phyloP scores from a whole-genome alignment of 2,888 invertebrate species.

The Rhingia campestris region DNA sequence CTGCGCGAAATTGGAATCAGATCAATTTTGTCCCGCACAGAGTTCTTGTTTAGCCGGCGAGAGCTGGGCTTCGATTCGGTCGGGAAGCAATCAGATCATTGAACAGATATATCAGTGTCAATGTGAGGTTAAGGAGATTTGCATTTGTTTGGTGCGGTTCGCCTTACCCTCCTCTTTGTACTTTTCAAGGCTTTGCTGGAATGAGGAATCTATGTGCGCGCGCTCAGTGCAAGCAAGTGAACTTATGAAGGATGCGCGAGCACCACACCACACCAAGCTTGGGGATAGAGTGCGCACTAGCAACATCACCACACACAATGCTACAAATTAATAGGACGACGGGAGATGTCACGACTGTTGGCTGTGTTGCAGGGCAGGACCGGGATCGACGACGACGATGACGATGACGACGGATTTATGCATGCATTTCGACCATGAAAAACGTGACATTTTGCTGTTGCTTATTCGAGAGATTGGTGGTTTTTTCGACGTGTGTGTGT shows the following conservation, averaged over 20 bases:
- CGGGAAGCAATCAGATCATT: slow-evolving; percentile 74
- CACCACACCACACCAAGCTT: slow-evolving; percentile 72
- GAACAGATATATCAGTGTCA: slow-evolving; percentile 75
- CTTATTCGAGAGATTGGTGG: slow-evolving; percentile 76
- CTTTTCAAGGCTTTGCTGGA: slow-evolving; percentile 74
- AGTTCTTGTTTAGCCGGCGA: slow-evolving; percentile 47
- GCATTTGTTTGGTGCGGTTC: slow-evolving; percentile 57
- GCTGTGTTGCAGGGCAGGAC: slow-evolving; percentile 40
- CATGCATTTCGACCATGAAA: slow-evolving; percentile 80
- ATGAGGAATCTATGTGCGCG: slow-evolving; percentile 17
- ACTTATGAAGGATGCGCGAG: slow-evolving; percentile 74
- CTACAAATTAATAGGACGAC: slow-evolving; percentile 79
- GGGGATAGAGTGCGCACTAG: slow-evolving; percentile 76
- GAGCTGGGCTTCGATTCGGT: slow-evolving; percentile 63
- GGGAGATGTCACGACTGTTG: slow-evolving; percentile 81
- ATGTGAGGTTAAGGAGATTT: slow-evolving; percentile 74
- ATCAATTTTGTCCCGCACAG: slow-evolving; percentile 68
- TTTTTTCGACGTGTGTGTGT: background rate
- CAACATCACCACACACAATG: slow-evolving; percentile 75
- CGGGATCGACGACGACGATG: slow-evolving; percentile 57
- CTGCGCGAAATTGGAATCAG: slow-evolving; percentile 74
- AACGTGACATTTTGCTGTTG: slow-evolving; percentile 83
- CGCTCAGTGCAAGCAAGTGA: slow-evolving; percentile 56
- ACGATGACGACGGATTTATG: slow-evolving; percentile 67
- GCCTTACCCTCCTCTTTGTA: slow-evolving; percentile 11